phyloP scores from a whole-genome alignment of 35 echinoderm and acorn worm species.

The Anneissia japonica region DNA sequence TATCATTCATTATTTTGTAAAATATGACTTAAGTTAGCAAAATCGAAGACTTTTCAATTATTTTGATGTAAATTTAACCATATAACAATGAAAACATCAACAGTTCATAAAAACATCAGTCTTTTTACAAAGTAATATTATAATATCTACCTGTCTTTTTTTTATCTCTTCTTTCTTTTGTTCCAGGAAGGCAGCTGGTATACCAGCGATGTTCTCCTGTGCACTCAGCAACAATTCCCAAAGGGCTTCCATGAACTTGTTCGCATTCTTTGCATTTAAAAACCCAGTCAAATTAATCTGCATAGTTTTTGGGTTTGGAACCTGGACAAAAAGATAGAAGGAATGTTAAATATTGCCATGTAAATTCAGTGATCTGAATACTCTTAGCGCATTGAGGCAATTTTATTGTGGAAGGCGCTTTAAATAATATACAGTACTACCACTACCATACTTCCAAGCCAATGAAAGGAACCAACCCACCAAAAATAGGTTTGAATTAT shows the following conservation, averaged over 20 bases:
- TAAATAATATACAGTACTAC: too few species aligned
- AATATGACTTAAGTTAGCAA: neutral
- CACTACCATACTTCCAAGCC: too few species aligned
- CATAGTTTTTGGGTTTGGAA: constrained; percentile 90
- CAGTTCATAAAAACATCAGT: too few species aligned
- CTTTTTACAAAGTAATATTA: too few species aligned
- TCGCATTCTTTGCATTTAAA: constrained; percentile 94
- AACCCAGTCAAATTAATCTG: constrained; percentile 99
- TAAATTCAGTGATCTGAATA: too few species aligned
- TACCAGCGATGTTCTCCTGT: constrained; percentile 92
- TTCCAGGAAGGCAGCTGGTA: constrained; percentile 93
- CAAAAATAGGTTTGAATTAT: too few species aligned
- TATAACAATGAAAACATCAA: neutral
- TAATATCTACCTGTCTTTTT: constrained; percentile 88
- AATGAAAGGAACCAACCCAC: too few species aligned
- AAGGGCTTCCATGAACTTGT: constrained; percentile 81
- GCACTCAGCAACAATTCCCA: constrained; percentile 92
- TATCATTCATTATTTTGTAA: neutral
- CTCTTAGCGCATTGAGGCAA: too few species aligned
- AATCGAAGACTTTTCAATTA: neutral
- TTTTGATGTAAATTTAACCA: neutral
- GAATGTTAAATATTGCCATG: too few species aligned
- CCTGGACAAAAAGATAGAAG: constrained; percentile 35
- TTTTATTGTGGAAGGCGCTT: too few species aligned
- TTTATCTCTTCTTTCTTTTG: constrained; percentile 98